phyloP scores from a whole-genome alignment of 2,888 invertebrate genomes.

The Hyppa rectilinea region DNA sequence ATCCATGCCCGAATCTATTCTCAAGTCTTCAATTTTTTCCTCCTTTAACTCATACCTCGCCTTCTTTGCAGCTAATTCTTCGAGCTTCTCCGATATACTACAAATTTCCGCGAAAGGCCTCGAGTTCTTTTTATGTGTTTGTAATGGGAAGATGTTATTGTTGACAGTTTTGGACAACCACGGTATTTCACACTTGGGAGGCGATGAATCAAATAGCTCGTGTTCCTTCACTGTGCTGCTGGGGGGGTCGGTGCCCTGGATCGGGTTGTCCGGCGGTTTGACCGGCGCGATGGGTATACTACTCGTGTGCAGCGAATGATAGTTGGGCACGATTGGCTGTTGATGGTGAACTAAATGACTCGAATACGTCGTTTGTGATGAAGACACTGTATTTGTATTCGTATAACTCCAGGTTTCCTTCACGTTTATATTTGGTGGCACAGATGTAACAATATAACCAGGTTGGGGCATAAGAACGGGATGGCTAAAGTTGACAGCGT shows the following conservation, averaged over 20 bases:
- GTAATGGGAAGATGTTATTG: conserved; percentile 85
- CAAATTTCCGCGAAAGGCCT: conserved; percentile 87
- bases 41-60: conserved; percentile 60
- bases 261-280: conserved; percentile 87
- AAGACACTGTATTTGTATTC: conserved; percentile 77
- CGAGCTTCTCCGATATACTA: conserved; percentile 82
- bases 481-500: conserved; percentile 89
- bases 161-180: conserved; percentile 89
- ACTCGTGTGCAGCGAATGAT: conserved; percentile 83
- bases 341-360: conserved; percentile 84
- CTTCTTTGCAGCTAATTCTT: conserved; percentile 74
- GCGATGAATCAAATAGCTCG: conserved; percentile 77
- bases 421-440: conserved; percentile 89
- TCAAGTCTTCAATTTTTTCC: conserved; percentile 48
- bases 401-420: conserved; percentile 88
- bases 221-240: conserved; percentile 87
- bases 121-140: conserved; percentile 80
- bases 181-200: conserved; percentile 86
- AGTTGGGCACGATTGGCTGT: conserved; percentile 81
- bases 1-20: conserved; percentile 70
- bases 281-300: conserved; percentile 88
- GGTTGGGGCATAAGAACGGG: conserved; percentile 87
- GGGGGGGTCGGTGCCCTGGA: conserved; percentile 87
- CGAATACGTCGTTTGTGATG: conserved; percentile 81
- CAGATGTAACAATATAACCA: conserved; percentile 88